Percentiles rank a stretch among this genome's conserved stretches.
These are phyloP conservation scores for Tapirus indicus DNA, from an alignment of 2,797 vertebrate genomes.

Conservation along the genomic window DNA sequence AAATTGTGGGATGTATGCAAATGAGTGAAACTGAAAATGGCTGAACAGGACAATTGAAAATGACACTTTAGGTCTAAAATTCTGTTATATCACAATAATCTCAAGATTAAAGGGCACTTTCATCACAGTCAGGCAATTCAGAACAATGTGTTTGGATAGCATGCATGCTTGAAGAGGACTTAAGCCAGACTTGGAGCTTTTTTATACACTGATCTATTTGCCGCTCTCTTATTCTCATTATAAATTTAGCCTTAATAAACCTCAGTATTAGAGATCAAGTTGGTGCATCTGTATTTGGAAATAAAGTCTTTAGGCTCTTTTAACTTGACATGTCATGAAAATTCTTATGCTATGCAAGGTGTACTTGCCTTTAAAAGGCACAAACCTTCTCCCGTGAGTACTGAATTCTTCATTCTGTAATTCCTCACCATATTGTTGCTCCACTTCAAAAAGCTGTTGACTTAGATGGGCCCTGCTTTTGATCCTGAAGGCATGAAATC, in stretches of 20 bases:
- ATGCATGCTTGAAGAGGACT: neutral
- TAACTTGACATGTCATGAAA: neutral
- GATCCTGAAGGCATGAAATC: slow-evolving; percentile 68
- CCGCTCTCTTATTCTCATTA: neutral
- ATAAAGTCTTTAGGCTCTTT: slow-evolving; percentile 6
- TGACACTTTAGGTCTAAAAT: neutral
- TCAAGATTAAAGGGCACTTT: neutral
- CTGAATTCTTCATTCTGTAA: slow-evolving; percentile 20
- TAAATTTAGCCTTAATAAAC: slow-evolving; percentile 46
- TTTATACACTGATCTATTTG: neutral
- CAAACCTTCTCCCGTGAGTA: neutral
- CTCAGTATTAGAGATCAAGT: neutral
- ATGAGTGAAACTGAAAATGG: slow-evolving; percentile 53
- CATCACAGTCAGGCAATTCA: neutral
- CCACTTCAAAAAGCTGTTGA: slow-evolving; percentile 56
- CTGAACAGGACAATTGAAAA: slow-evolving; percentile 42
- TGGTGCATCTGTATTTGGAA: slow-evolving; percentile 22
- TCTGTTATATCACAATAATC: slow-evolving; percentile 17
- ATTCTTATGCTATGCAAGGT: neutral
- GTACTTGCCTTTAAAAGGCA: slow-evolving; percentile 23
- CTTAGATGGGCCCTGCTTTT: slow-evolving; percentile 46
- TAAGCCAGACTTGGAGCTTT: neutral
- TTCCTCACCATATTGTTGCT: slow-evolving; percentile 8
- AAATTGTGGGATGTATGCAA: slow-evolving; percentile 34
- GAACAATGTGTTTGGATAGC: neutral